Evolutionary conservation across 1,140 invertebrate genomes (phyloP), one percentile per base, ranked within the genome.

Genomic region (Drosophila nasuta): DNA sequence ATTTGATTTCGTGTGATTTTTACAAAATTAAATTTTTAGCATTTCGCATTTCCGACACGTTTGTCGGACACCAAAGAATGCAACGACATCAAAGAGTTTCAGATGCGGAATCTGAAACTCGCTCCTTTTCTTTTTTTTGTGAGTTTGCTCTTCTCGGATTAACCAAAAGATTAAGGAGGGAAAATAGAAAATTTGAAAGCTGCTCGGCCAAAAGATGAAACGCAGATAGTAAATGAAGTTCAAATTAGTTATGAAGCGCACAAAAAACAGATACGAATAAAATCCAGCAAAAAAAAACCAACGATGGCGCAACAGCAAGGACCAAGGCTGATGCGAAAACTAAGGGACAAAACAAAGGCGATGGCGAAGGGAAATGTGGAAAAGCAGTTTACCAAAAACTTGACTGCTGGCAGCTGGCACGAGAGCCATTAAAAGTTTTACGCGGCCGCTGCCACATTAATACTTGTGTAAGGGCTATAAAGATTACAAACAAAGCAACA

Each of bases 221-320:
- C 51, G 49, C 33, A 81, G 79, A 81, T 74, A 88, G 70, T 68
- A 81, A 81, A 89, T 88, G 75, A 85, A 88, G 74, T 88, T 88
- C 71, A 88, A 88, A 89, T 89, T 88, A 89, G 83, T 89, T 88
- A 89, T 89, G 75, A 88, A 80, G 54, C 81, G 35, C 41, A 48
- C 33, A 56, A 70, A 56, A 82, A 68, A 72, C 62, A 48, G 45
- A 8, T 66, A 63, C 48, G 59, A 69, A 75, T 57, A 72, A 75
- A 15, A 77, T 54, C 45, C 74, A 60, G 20, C 20, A 20, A 25
- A 25, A 25, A 73, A 70, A 75, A 75, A 63, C 64, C 67, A 64
- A 59, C 46, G 43, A 38, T 41, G 17, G 33, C 8, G 43, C 52
- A 63, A 57, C 48, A 56, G 38, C 28, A 20, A 62, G 48, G 3